Percentiles rank a stretch among this genome's conserved stretches.
These are phyloP conservation scores for Abrostola triplasia DNA, from an alignment of 2,888 invertebrate species.

Conservation along the genomic window DNA sequence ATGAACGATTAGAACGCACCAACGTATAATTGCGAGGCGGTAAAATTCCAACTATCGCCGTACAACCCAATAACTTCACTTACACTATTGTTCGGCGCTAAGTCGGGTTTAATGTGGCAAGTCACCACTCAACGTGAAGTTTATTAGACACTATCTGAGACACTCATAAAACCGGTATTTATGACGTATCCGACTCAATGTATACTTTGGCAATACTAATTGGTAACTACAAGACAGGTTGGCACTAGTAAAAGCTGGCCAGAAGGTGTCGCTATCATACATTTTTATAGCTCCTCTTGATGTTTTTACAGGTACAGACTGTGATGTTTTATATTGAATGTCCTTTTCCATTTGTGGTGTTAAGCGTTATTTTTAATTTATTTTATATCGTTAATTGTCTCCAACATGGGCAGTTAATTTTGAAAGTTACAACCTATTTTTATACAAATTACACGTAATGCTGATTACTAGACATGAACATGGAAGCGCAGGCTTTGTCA, in stretches of 20 bases:
- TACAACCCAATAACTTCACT: slow-evolving; percentile 32
- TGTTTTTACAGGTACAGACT: too few relatives aligned
- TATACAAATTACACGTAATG: too few relatives aligned
- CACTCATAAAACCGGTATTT: slow-evolving; percentile 73
- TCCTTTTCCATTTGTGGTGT: too few relatives aligned
- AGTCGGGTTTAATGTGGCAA: slow-evolving; percentile 66
- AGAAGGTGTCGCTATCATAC: slow-evolving; percentile 18
- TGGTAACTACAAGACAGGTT: slow-evolving; percentile 65
- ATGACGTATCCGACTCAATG: slow-evolving; percentile 68
- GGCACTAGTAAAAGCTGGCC: slow-evolving; percentile 25
- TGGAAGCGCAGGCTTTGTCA: too few relatives aligned
- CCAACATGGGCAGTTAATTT: too few relatives aligned
- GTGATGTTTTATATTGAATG: too few relatives aligned
- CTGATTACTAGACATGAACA: too few relatives aligned
- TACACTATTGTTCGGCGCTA: slow-evolving; percentile 44
- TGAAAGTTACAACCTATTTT: too few relatives aligned
- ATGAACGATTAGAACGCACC: slow-evolving; percentile 14
- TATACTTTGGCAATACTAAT: slow-evolving; percentile 72
- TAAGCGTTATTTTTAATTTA: too few relatives aligned
- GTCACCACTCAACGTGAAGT: slow-evolving; percentile 69
- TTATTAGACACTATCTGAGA: slow-evolving; percentile 73
- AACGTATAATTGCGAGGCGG: slow-evolving; percentile 24
- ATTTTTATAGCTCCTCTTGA: slow-evolving; percentile 11
- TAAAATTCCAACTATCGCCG: slow-evolving; percentile 17
- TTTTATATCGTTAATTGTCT: too few relatives aligned